A percentile compares a stretch with the other conserved stretches of the same genome.
These are phyloP conservation scores for Clytia hemisphaerica DNA, from an alignment of 30 jellyfish, hydroid and myxozoan species.

Conservation along the genomic window DNA sequence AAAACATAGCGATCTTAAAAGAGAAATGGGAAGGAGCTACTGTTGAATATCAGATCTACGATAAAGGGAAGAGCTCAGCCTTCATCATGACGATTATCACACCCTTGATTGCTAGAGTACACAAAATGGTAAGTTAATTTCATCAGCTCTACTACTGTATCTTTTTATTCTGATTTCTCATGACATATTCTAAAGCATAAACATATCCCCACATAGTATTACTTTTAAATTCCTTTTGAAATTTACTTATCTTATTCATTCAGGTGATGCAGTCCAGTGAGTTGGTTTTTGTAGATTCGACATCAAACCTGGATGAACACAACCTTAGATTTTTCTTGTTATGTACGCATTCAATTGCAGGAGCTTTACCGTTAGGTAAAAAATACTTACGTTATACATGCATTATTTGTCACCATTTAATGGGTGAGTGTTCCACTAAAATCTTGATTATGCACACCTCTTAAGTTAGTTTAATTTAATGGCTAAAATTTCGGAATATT, in stretches of 20 bases:
- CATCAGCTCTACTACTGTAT: too few species aligned
- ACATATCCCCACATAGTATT: too few species aligned
- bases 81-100: neutral
- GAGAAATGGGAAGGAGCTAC: neutral
- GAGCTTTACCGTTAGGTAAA: slow-evolving; percentile 8
- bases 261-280: neutral
- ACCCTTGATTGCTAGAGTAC: neutral
- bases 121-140: too few species aligned
- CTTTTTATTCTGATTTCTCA: too few species aligned
- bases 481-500: too few species aligned
- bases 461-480: neutral
- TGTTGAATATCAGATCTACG: neutral
- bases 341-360: neutral
- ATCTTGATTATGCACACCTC: too few species aligned
- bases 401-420: too few species aligned
- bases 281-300: neutral
- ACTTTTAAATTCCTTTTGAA: too few species aligned
- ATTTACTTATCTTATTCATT: too few species aligned
- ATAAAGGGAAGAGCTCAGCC: neutral
- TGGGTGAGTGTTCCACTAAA: too few species aligned
- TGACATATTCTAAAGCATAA: too few species aligned
- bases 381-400: too few species aligned
- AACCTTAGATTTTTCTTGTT: neutral
- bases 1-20: neutral
- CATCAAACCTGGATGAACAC: neutral